These are phyloP conservation scores for Trachythela sp. DNA, from an alignment of 64 coral and sea anemone species.

Conservation along the genomic window DNA sequence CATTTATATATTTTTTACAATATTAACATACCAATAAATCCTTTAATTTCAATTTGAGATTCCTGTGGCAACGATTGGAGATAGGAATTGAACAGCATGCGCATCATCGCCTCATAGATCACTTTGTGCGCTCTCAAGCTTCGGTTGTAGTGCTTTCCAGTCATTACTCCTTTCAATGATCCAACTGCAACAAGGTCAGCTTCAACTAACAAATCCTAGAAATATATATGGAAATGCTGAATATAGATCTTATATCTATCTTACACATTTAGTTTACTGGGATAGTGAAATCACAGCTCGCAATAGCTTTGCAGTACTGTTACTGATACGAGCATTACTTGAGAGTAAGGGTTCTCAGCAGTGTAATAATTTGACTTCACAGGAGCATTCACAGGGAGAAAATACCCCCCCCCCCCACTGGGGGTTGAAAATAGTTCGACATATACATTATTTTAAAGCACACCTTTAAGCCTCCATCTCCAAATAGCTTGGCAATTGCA, in stretches of 20 bases:
- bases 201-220: slow-evolving; percentile 15
- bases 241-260: background rate
- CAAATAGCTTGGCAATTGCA: background rate
- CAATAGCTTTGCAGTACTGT: too few species aligned
- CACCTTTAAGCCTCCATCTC: background rate
- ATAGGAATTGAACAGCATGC: slow-evolving; percentile 14
- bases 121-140: background rate
- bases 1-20: background rate
- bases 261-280: too few species aligned
- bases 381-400: too few species aligned
- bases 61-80: background rate
- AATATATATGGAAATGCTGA: background rate
- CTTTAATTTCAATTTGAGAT: background rate
- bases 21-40: slow-evolving; percentile 6
- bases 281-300: too few species aligned
- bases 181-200: background rate
- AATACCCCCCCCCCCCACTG: background rate
- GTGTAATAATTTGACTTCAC: too few species aligned
- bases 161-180: slow-evolving; percentile 20
- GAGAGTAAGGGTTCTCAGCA: too few species aligned
- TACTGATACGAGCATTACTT: too few species aligned
- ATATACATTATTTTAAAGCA: background rate
- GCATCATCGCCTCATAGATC: background rate
- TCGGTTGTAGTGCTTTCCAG: slow-evolving; percentile 1
- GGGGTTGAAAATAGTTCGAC: background rate